phyloP scores from a whole-genome alignment of 2,113 vertebrate genomes.

The Lepidothrix coronata region DNA sequence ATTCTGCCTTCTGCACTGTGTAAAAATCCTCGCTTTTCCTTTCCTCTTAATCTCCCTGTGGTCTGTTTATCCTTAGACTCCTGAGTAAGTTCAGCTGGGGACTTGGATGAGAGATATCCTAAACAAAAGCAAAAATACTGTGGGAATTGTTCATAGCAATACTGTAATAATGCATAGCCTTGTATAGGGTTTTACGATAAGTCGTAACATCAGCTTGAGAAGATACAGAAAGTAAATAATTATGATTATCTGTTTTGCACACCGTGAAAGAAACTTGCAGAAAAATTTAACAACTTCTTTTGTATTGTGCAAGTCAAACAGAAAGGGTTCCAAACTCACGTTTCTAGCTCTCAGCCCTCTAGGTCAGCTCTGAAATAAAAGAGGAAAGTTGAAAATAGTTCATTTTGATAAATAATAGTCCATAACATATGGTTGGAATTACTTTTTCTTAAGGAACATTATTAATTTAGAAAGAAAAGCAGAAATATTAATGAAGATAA shows the following conservation, averaged over 20 bases:
- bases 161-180: background rate
- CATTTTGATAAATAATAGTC: background rate
- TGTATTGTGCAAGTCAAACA: background rate
- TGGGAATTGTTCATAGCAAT: background rate
- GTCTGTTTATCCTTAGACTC: background rate
- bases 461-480: background rate
- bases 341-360: background rate
- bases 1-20: background rate
- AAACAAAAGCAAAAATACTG: background rate
- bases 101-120: background rate
- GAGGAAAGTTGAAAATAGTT: background rate
- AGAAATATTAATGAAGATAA: background rate
- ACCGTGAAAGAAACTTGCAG: background rate
- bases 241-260: background rate
- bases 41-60: background rate
- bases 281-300: background rate
- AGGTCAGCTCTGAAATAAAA: background rate
- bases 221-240: background rate
- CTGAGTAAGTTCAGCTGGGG: background rate
- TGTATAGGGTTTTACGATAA: background rate
- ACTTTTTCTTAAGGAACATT: background rate
- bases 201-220: background rate
- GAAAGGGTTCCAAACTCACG: background rate
- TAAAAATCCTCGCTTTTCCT: background rate
- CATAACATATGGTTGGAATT: background rate